A percentile compares a stretch with the other conserved stretches of the same genome.
Evolutionary conservation across 2,113 vertebrate genomes (phyloP).

Genomic region (Channa argus): DNA sequence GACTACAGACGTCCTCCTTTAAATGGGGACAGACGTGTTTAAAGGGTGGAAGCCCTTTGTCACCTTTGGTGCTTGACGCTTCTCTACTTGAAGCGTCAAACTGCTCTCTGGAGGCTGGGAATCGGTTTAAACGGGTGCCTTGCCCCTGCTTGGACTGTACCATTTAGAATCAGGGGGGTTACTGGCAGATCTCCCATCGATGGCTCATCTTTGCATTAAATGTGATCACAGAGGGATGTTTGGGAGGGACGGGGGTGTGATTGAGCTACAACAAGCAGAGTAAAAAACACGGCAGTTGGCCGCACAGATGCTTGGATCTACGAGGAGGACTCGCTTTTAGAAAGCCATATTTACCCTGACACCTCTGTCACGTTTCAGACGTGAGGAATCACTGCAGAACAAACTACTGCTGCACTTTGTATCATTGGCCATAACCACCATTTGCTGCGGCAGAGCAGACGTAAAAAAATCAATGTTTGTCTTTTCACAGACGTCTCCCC

Average conservation of each 20-base stretch:
- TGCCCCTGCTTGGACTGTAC: constrained; percentile 60
- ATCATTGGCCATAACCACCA: too few relatives aligned
- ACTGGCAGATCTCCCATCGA: constrained; percentile 40
- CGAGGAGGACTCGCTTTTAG: constrained; percentile 11
- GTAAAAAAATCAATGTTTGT: too few relatives aligned
- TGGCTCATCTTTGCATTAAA: constrained; percentile 42
- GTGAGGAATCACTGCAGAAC: background rate
- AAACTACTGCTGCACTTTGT: too few relatives aligned
- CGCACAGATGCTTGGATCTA: constrained; percentile 44
- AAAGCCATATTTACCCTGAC: constrained; percentile 55
- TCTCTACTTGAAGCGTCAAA: constrained; percentile 43
- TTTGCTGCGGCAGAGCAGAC: too few relatives aligned
- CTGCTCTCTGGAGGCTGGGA: constrained; percentile 39
- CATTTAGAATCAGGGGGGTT: constrained; percentile 28
- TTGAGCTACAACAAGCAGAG: constrained; percentile 41
- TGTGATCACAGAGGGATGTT: constrained; percentile 18
- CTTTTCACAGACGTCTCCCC: too few relatives aligned
- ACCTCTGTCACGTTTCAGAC: constrained; percentile 15
- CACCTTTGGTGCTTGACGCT: constrained; percentile 72
- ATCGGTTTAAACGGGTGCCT: constrained; percentile 69
- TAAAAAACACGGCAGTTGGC: constrained; percentile 14
- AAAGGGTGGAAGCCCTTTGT: constrained; percentile 22
- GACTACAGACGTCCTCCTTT: constrained; percentile 22
- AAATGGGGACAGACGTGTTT: background rate
- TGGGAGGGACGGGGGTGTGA: background rate